Base-by-base conservation (phyloP, 1,140 invertebrate genomes). In the Cyrtorhinus lividipennis region DNA sequence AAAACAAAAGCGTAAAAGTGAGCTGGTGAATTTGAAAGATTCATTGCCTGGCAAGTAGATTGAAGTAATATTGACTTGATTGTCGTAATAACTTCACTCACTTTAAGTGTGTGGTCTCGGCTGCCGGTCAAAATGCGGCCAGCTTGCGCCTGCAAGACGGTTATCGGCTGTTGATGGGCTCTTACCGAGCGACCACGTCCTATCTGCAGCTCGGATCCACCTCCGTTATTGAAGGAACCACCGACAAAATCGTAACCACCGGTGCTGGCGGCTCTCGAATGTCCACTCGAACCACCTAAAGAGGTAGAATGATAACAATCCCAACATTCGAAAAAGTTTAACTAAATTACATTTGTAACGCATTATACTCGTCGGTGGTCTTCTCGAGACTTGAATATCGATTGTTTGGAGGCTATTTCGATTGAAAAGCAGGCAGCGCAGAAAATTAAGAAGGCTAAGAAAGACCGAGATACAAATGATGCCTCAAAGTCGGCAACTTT, bases 81-180 rank as follows among this genome's bases (percentile, higher is more conserved):
- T n/a, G n/a, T n/a, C n/a, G n/a, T n/a, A n/a, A n/a, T n/a, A n/a
- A n/a, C n/a, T n/a, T n/a, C n/a, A n/a, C n/a, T 75, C 70, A 92
- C 90, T 79, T 95, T 96, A 0, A 97, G 75, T 5, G 90, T 90
- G 69, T 95, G 92, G 75, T 97, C 93, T 71, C 92, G 88, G 70
- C 90, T 91, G 18, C 92, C 94, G 3, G 90, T 93, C 24, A 97
- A 77, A 26, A 95, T 83, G 56, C 88, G 80, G 24, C 85, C 86
- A 59, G 88, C 88, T 70, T 92, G 88, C 62, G 84, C 85, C 66
- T 92, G 88, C 66, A 98, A 76, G 60, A 86, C 86, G 10, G 88
- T 92, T 61, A 98, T 90, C 1, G 92, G 88, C 72, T 95, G 91
- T 69, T 93, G 90, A 73, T 98, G 93, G 3, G 91, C 92, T 70